A percentile compares a stretch with the other conserved stretches of the same genome.
Conservation (phyloP, 1,140 invertebrate genomes). For the Orussus abietinus region DNA sequence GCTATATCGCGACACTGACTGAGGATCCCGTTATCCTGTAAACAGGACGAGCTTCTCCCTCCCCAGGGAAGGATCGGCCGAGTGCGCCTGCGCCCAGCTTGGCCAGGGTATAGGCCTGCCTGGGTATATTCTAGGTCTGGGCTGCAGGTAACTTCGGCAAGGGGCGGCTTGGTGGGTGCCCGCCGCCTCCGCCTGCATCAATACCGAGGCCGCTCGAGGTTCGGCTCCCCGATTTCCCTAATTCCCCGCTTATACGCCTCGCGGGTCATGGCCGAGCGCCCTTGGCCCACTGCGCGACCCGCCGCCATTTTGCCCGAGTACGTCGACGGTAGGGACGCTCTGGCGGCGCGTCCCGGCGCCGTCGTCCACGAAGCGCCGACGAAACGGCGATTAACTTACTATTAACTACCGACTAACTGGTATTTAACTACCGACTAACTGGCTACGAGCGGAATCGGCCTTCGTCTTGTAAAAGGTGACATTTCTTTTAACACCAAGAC, state of each 20-base stretch:
- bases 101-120: conserved; percentile 36
- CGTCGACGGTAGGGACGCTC: conserved; percentile 4
- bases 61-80: neutral
- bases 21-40: conserved; percentile 36
- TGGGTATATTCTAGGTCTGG: conserved; percentile 46
- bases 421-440: no score
- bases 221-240: conserved; percentile 34
- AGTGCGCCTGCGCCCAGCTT: conserved; percentile 27
- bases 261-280: conserved; percentile 34
- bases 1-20: conserved; percentile 21
- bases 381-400: no score
- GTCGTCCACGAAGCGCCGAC: no score
- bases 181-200: conserved; percentile 36
- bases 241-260: conserved; percentile 39
- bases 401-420: no score
- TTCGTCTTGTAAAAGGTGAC: no score
- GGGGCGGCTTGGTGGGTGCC: no score
- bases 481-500: no score
- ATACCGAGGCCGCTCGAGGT: conserved; percentile 25
- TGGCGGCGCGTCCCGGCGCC: no score
- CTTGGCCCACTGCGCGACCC: conserved; percentile 16
- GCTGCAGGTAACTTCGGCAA: conserved; percentile 44
- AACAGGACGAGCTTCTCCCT: conserved; percentile 22
- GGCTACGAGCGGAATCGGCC: no score
- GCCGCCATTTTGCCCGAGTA: conserved; percentile 9